These are phyloP conservation scores for Ericerus pela DNA, from an alignment of 1,140 invertebrate genomes.

Conservation along the genomic window DNA sequence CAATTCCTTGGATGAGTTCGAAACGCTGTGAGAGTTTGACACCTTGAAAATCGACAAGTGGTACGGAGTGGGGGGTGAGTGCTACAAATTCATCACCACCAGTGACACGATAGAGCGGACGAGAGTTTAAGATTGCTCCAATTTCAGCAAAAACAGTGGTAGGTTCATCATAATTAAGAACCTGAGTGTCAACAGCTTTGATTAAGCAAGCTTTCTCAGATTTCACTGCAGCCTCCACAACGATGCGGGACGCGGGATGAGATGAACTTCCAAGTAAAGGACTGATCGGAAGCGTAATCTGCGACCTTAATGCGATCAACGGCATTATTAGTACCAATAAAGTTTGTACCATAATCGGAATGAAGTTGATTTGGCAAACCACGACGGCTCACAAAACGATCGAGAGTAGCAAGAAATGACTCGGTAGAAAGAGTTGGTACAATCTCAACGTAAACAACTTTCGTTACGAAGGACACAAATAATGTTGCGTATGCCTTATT, in stretches of 20 bases:
- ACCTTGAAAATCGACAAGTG: too few species aligned
- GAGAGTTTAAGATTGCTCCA: constrained; percentile 29
- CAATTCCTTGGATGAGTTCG: too few species aligned
- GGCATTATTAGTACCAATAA: neutral
- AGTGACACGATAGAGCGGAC: too few species aligned
- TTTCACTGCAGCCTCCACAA: constrained; percentile 27
- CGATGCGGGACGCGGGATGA: constrained; percentile 28
- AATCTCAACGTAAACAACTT: constrained; percentile 24
- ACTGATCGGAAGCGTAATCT: neutral
- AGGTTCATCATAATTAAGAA: constrained; percentile 23
- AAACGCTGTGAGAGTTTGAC: too few species aligned
- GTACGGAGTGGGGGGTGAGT: too few species aligned
- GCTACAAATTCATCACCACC: too few species aligned
- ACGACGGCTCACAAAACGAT: constrained; percentile 17
- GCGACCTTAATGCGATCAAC: neutral
- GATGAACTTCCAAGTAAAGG: constrained; percentile 25
- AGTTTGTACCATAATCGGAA: neutral
- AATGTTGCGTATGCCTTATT: neutral
- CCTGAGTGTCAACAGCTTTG: constrained; percentile 15
- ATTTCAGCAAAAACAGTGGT: constrained; percentile 25
- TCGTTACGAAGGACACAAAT: constrained; percentile 20
- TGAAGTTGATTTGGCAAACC: neutral
- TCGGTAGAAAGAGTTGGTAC: constrained; percentile 21
- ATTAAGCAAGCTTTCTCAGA: constrained; percentile 24
- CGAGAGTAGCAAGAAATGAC: constrained; percentile 21